Percentiles rank a stretch among this genome's conserved stretches.
These are phyloP conservation scores for Luehdorfia chinensis DNA, from an alignment of 1,140 invertebrate species.

Conservation along the genomic window DNA sequence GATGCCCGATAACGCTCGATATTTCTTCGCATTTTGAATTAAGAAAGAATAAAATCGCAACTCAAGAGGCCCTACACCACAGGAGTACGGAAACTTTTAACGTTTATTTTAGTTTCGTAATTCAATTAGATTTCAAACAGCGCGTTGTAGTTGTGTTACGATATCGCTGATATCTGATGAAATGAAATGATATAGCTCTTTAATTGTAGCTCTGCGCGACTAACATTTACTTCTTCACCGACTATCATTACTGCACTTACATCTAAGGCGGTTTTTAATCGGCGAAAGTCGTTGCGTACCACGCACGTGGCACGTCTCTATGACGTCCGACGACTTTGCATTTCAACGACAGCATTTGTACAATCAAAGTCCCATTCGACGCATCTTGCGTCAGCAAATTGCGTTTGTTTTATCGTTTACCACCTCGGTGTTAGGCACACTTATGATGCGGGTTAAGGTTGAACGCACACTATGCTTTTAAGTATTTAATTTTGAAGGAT, in stretches of 20 bases:
- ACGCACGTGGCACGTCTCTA: constrained; percentile 44
- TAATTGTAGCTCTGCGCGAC: not conserved
- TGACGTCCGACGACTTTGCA: constrained; percentile 27
- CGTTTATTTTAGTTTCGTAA: not conserved
- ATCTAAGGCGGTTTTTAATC: constrained; percentile 51
- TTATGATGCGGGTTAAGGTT: no score
- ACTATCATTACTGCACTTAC: constrained; percentile 11
- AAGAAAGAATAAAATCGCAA: no score
- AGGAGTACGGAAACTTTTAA: not conserved
- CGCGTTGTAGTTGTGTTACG: not conserved
- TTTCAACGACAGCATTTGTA: constrained; percentile 11
- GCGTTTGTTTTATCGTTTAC: no score
- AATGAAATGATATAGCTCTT: not conserved
- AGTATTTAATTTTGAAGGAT: no score
- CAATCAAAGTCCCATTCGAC: not conserved
- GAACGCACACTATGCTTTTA: no score
- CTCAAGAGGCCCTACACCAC: no score
- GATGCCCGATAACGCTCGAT: no score
- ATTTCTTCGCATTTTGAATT: no score
- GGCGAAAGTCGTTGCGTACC: constrained; percentile 63
- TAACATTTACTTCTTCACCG: not conserved
- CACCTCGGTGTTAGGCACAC: no score
- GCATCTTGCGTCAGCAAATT: constrained; percentile 17
- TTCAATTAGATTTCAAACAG: not conserved
- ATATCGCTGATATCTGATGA: not conserved